Evolutionary conservation across 2,113 vertebrate genomes (phyloP).

Genomic region (Silurus meridionalis): DNA sequence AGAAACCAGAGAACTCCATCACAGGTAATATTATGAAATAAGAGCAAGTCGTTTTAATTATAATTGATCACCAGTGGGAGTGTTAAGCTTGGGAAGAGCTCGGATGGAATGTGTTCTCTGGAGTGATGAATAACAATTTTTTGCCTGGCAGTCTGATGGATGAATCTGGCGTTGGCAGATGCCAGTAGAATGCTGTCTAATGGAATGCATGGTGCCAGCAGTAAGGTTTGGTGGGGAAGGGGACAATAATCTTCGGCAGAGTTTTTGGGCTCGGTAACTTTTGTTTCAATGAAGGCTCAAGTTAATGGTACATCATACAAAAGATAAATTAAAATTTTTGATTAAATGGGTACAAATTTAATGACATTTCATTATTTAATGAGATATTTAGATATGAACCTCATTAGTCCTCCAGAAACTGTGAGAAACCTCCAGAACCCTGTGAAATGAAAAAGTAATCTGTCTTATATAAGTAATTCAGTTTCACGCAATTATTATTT

Average conservation of each 20-base stretch:
- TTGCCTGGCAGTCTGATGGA: not conserved
- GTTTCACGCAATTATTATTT: not conserved
- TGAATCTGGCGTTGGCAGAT: not conserved
- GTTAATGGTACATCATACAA: not conserved
- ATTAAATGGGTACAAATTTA: not conserved
- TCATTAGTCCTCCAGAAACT: not conserved
- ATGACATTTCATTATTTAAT: no score
- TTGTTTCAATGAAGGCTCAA: not conserved
- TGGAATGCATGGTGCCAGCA: not conserved
- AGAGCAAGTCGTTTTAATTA: no score
- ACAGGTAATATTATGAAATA: conserved; percentile 38
- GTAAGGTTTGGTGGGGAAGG: not conserved
- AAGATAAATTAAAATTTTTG: not conserved
- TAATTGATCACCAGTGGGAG: not conserved
- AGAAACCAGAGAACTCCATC: conserved; percentile 36
- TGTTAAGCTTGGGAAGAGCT: not conserved
- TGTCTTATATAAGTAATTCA: no score
- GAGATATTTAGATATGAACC: not conserved
- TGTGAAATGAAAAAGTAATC: no score
- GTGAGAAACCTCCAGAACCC: no score
- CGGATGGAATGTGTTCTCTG: not conserved
- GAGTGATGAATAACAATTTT: not conserved
- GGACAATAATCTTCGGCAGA: not conserved
- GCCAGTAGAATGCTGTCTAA: not conserved
- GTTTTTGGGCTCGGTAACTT: not conserved